phyloP scores from a whole-genome alignment of 2,797 vertebrate species.

The Typhlichthys subterraneus region DNA sequence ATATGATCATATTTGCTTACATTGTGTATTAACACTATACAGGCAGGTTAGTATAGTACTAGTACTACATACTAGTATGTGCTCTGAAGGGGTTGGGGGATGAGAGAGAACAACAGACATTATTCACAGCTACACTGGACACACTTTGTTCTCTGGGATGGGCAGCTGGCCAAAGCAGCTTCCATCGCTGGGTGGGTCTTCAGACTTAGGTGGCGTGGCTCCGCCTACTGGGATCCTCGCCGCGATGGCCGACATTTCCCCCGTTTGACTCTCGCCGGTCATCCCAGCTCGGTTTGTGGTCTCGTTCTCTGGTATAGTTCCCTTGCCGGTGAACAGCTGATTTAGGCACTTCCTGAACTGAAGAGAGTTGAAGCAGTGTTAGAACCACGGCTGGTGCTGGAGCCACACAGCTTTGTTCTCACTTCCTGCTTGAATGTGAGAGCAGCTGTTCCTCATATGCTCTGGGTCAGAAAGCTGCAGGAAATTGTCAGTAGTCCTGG shows the following conservation, averaged over 20 bases:
- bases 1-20: too few relatives aligned
- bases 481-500: too few relatives aligned
- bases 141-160: slow-evolving; percentile 81
- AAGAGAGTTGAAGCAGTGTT: slow-evolving; percentile 26
- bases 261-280: slow-evolving; percentile 73
- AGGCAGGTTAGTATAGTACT: background rate
- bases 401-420: background rate
- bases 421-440: too few relatives aligned
- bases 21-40: background rate
- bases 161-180: slow-evolving; percentile 68
- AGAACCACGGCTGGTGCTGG: background rate
- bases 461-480: too few relatives aligned
- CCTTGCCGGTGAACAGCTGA: slow-evolving; percentile 78
- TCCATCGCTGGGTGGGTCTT: slow-evolving; percentile 69
- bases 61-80: too few relatives aligned
- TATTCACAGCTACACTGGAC: slow-evolving; percentile 65
- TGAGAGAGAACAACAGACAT: background rate
- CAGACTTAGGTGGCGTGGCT: slow-evolving; percentile 45
- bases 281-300: slow-evolving; percentile 69
- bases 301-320: slow-evolving; percentile 60
- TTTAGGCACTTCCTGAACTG: slow-evolving; percentile 89
- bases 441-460: too few relatives aligned
- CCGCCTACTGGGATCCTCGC: slow-evolving; percentile 59
- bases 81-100: background rate
- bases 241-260: slow-evolving; percentile 78